Evolutionary conservation across 2,888 invertebrate genomes (phyloP), one percentile per base, ranked within the genome.

Genomic region (Diplolepis rosae): DNA sequence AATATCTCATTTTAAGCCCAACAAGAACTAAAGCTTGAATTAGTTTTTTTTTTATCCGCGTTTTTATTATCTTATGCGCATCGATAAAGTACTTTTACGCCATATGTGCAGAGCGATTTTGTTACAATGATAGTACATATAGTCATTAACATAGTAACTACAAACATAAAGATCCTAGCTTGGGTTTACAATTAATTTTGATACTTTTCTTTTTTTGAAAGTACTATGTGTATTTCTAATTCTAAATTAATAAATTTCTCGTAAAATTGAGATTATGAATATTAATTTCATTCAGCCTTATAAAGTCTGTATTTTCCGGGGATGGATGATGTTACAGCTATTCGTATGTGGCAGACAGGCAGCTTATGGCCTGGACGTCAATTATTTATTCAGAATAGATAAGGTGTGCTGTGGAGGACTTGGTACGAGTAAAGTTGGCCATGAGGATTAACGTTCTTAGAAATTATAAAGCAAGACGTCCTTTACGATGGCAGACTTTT

Each of bases 401-500:
- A 39, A 24, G 39, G 61, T 39, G 39, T 61, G 24, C 39, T 61
- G 13, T 35, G 7, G n/a, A n/a, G 24, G 56, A 61, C 24, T 24
- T 7, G 61, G 32, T 35, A n/a, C 61, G 22, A 24, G 24, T 1
- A 39, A 24, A 32, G 32, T 61, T 27, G 68, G 15, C n/a, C 48
- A 56, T 32, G 45, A 68, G 68, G 68, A 68, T 68, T 61, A 68
- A 48, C 54, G 27, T 54, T 68, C 56, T 50, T 69, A 35, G 65
- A 52, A 69, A 69, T 69, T 65, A 69, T 65, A 52, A 61, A 65
- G 65, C 69, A 51, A 65, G 42, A 52, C 69, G 35, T 61, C 61
- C 35, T 61, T 50, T 65, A 69, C 52, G 52, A 69, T 65, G 30
- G 30, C 27, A 68, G 35, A 51, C 56, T 56, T 45, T 54, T 45